These are phyloP conservation scores for Orcinus orca DNA, from an alignment of 2,113 vertebrate genomes.

Conservation along the genomic window DNA sequence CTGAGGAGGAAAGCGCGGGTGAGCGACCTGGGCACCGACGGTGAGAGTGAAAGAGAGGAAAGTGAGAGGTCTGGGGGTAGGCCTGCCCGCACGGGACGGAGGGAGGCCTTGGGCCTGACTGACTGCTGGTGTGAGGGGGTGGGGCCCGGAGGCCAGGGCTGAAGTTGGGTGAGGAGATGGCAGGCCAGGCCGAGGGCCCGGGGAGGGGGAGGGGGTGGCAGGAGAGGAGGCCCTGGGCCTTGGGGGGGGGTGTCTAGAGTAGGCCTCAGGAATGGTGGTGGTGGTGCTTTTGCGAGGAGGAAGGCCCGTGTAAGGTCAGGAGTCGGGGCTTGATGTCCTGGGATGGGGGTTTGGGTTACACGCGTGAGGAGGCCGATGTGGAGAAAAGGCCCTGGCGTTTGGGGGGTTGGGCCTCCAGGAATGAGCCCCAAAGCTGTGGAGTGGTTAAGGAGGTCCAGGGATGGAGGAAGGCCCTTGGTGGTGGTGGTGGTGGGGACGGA, in stretches of 20 bases:
- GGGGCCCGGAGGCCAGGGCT: constrained; percentile 23
- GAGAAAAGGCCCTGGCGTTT: not conserved
- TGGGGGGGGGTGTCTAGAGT: not conserved
- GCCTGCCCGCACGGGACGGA: not conserved
- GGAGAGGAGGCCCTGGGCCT: constrained; percentile 14
- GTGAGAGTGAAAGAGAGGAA: not conserved
- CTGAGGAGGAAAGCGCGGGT: not conserved
- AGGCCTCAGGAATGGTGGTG: not conserved
- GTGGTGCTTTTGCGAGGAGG: not conserved
- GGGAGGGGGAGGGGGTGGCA: not conserved
- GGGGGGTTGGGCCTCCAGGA: not conserved
- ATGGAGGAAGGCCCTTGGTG: not conserved
- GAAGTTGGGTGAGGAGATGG: constrained; percentile 20
- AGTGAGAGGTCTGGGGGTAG: not conserved
- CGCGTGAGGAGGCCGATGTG: not conserved
- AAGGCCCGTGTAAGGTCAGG: not conserved
- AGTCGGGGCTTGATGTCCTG: not conserved
- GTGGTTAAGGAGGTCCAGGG: not conserved
- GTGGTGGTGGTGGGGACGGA: not conserved
- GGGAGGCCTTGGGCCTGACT: constrained; percentile 53
- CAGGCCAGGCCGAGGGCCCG: not conserved
- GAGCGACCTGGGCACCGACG: not conserved
- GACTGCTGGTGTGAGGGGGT: not conserved
- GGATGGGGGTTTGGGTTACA: not conserved
- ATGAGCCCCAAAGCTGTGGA: not conserved